Base-by-base conservation (phyloP, 2,797 vertebrate species). In the Artibeus lituratus region DNA sequence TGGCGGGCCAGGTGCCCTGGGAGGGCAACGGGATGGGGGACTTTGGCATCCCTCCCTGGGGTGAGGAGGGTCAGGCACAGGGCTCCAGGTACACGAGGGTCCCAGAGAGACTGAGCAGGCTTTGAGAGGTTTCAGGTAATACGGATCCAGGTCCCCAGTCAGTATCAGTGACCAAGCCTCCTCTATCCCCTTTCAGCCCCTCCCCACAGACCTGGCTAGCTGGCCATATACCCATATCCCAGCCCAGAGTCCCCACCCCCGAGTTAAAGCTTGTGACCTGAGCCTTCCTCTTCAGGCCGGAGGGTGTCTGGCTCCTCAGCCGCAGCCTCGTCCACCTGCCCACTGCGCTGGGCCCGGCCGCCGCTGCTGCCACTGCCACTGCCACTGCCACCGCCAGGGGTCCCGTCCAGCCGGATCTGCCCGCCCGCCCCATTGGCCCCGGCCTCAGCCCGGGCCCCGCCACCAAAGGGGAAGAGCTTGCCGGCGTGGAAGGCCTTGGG, bases 401-500 rank as follows among this genome's bases (percentile, higher is more conserved):
- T 92, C 0, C 97, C 93, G 97, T 98, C 98, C 96, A 97, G 97
- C 94, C 99, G 42, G 87, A 98, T 86, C 97, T 93, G 97, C 72
- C 90, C 91, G 18, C 96, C 96, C 35, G 91, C 78, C 91, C 98
- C 98, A 55, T 98, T 98, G 82, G 97, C 11, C 96, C 99, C 99
- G 0, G 99, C 98, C 21, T 96, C 97, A 0, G 95, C 95, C 96
- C 99, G 99, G 76, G 96, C 74, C 81, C 99, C 99, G 2, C 97
- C 99, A 3, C 97, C 98, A 47, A 99, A 99, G 97, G 99, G 99
- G 98, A 99, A 99, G 78, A 99, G 99, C 98, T 99, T 99, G 97
- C 99, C 98, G 2, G 99, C 99, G 73, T 99, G 99, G 99, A 99
- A 99, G 96, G 99, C 99, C 97, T 99, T 99, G 98, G 99, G 99